Evolutionary conservation across 2,888 invertebrate species (phyloP), one percentile per base, ranked within the genome.

Genomic region (Drosophila emarginata): DNA sequence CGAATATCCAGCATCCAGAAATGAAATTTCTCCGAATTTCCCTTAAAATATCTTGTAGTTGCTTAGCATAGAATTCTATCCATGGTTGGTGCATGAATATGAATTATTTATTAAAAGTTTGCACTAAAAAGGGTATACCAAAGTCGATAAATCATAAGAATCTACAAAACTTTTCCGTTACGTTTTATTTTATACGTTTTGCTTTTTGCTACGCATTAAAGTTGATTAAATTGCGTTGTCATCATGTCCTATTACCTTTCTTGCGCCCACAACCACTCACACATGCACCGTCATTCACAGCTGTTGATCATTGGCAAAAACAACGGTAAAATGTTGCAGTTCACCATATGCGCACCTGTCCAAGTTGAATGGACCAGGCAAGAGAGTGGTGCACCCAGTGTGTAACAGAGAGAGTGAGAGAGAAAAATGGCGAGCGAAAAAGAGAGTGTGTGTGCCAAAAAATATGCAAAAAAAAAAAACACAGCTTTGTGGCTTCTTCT

Each of bases 311-410:
- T 52, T 14, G 53, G 52, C 61, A 70, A 45, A 45, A 15, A 18
- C 15, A 45, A 78, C 81, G 73, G 80, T 74, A 76, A 78, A 78
- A 51, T 14, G 37, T 52, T 64, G 62, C 72, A 61, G 54, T 21
- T 45, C 45, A 45, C 32, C 63, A 60, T 60, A 64, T 68, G 60
- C 57, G 83, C 87, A 79, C 87, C 87, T 86, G 87, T 74, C 32
- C 74, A 72, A 69, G 75, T 72, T 72, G 72, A 74, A 72, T 68
- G 75, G 69, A 67, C 75, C 69, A 67, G 52, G 37, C 57, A 28
- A 39, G 23, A 67, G 21, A 58, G 58, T 28, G 23, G 56, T 51
- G 54, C 45, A 52, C 52, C 21, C 57, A 37, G 12, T 12, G n/a
- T 18, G 18, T 3, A 32, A 15, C 18, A 18, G n/a, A 36, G 21